Percentiles rank a stretch among this genome's conserved stretches.
Conservation (phyloP, 2,888 invertebrate species). For the Synergus itoensis region DNA sequence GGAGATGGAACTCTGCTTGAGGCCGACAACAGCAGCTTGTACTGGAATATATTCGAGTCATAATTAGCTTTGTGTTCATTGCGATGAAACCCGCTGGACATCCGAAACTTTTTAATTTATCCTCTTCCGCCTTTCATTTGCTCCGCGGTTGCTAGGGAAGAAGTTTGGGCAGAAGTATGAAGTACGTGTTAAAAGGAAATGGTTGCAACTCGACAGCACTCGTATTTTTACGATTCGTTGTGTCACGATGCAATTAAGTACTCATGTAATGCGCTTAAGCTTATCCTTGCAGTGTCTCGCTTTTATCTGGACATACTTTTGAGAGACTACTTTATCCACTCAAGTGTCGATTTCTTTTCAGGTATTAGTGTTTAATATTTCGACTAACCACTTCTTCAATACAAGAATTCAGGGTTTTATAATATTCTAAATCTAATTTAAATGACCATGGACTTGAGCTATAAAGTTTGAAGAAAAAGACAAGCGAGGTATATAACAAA, state of each 20-base stretch:
- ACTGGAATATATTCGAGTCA: slow-evolving; percentile 59
- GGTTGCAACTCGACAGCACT: slow-evolving; percentile 1
- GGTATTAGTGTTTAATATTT: background rate
- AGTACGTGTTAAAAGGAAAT: slow-evolving; percentile 1
- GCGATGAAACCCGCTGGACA: slow-evolving; percentile 61
- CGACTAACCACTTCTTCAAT: background rate
- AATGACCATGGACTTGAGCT: background rate
- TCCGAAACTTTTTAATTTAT: slow-evolving; percentile 57
- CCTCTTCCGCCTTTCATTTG: background rate
- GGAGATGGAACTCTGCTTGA: background rate
- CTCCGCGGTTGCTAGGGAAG: background rate
- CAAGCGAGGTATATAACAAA: slow-evolving; percentile 21
- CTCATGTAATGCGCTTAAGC: background rate
- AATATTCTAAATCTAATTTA: background rate
- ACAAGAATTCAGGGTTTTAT: background rate
- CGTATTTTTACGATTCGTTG: background rate
- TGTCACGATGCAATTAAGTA: slow-evolving; percentile 8
- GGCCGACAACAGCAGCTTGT: slow-evolving; percentile 45
- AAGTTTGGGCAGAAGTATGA: background rate
- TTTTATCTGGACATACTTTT: background rate
- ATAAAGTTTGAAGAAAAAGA: background rate
- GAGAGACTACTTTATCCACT: background rate
- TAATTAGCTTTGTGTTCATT: slow-evolving; percentile 67
- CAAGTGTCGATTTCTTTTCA: background rate
- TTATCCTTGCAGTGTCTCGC: background rate